Percentiles rank a stretch among this genome's conserved stretches.
Conservation (phyloP, 2,113 vertebrate species). For the Phalacrocorax pelagicus region DNA sequence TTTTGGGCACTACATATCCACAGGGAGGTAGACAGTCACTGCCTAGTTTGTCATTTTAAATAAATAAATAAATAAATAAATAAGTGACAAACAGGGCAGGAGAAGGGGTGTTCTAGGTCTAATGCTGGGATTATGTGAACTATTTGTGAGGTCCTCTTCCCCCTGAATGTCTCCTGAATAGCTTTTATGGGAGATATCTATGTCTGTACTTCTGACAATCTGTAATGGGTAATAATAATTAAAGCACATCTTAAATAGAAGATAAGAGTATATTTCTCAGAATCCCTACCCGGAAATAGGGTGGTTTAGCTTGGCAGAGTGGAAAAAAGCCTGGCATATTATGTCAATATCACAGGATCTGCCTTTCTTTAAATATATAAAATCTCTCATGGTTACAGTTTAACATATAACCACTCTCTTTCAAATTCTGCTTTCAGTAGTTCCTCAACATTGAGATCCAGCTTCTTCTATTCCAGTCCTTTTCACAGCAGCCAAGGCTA, state of each 20-base stretch:
- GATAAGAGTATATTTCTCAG: not conserved
- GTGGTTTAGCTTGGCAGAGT: not conserved
- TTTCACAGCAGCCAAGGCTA: slow-evolving; percentile 17
- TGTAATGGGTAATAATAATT: not conserved
- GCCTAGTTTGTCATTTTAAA: not conserved
- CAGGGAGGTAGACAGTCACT: not conserved
- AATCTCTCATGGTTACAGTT: not conserved
- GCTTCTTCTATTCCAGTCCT: slow-evolving; percentile 11
- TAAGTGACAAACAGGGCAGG: not conserved
- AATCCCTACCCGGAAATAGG: not conserved
- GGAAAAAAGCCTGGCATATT: not conserved
- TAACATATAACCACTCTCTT: not conserved
- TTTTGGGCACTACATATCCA: not conserved
- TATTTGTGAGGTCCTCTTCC: not conserved
- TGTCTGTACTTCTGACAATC: not conserved
- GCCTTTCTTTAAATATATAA: slow-evolving; percentile 2
- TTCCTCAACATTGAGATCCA: not conserved
- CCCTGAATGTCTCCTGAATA: not conserved
- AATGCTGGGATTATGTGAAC: not conserved
- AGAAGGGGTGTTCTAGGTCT: not conserved
- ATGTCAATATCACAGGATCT: not conserved
- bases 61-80: not conserved
- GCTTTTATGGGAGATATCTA: not conserved
- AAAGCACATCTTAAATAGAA: not conserved
- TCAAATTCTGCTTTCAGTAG: not conserved